phyloP scores from a whole-genome alignment of 2,888 invertebrate genomes.

The Platycnemis pennipes region DNA sequence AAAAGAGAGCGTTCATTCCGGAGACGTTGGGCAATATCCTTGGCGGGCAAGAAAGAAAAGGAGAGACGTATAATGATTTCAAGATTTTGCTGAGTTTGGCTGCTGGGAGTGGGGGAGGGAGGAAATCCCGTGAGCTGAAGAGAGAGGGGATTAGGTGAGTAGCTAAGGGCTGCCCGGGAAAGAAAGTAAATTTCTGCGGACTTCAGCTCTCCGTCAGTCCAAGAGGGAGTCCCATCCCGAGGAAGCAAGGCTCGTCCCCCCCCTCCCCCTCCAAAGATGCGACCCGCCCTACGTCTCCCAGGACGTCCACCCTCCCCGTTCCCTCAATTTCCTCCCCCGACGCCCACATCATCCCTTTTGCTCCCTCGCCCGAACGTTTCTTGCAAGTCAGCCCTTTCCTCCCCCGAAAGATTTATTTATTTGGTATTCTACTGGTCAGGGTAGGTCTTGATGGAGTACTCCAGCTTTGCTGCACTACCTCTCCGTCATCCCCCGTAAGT shows the following conservation, averaged over 20 bases:
- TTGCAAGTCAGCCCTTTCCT: neutral
- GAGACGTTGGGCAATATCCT: constrained; percentile 24
- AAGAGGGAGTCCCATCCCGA: constrained; percentile 4
- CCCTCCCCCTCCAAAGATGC: neutral
- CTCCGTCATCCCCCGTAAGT: no score
- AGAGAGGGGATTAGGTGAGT: constrained; percentile 60
- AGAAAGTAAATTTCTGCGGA: constrained; percentile 66
- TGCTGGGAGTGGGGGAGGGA: neutral
- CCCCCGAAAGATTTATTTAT: no score
- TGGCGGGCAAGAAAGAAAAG: neutral
- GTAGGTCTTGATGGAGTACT: no score
- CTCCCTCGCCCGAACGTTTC: neutral
- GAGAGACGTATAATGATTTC: neutral
- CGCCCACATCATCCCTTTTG: neutral
- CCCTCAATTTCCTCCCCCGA: neutral
- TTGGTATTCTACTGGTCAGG: no score
- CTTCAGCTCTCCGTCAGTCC: constrained; percentile 60
- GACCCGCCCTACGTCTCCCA: neutral
- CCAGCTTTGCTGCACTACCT: no score
- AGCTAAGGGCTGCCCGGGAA: constrained; percentile 40
- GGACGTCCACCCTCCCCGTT: neutral
- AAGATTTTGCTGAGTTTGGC: constrained; percentile 63
- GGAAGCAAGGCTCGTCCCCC: neutral
- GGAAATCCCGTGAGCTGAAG: constrained; percentile 44
- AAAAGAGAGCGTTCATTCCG: constrained; percentile 22